Evolutionary conservation across 2,113 vertebrate species (phyloP), one percentile per base, ranked within the genome.

Genomic region (Polyodon spathula): DNA sequence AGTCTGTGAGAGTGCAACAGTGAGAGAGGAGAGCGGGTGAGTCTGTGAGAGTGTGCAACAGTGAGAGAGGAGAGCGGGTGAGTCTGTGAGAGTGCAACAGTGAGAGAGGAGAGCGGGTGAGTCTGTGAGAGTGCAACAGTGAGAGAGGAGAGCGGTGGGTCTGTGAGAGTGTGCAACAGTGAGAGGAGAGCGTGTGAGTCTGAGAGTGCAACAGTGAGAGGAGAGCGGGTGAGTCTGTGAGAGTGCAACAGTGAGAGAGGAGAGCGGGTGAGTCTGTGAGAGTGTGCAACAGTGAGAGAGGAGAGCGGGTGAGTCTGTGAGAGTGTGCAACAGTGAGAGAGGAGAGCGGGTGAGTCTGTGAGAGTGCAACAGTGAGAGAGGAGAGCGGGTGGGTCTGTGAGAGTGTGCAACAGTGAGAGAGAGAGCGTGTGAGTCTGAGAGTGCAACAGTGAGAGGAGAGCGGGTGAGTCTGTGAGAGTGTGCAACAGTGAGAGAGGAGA

Each of bases 301-400:
- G 52, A 42, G 44, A 53, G 17, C 39, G 56, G 62, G 40, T 66
- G 61, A 42, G 46, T 54, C 46, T 61, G 56, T 66, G 57, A 7
- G 0, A 54, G 39, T 14, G 51, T 8, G 15, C 46, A 48, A 39
- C 16, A n/a, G n/a, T n/a, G 56, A 37, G 41, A 64, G 59, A 55
- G 17, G 52, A 42, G 44, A 53, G 17, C 39, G 56, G 62, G 40
- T 66, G 61, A 42, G 46, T 54, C 46, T 61, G 56, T 66, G 57
- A 7, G 0, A 54, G 39, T 14, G 51, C 46, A 48, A 39, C 16
- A n/a, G n/a, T n/a, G 56, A 37, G 41, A 64, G 59, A 55, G 17
- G 52, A 42, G 44, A 53, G 17, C 39, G 56, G 62, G 40, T 66
- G 61, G 40, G 46, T 54, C 46, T 61, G 56, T 66, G 57, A 7